Conservation (phyloP, 1,140 invertebrate species). For the Plodia interpunctella region DNA sequence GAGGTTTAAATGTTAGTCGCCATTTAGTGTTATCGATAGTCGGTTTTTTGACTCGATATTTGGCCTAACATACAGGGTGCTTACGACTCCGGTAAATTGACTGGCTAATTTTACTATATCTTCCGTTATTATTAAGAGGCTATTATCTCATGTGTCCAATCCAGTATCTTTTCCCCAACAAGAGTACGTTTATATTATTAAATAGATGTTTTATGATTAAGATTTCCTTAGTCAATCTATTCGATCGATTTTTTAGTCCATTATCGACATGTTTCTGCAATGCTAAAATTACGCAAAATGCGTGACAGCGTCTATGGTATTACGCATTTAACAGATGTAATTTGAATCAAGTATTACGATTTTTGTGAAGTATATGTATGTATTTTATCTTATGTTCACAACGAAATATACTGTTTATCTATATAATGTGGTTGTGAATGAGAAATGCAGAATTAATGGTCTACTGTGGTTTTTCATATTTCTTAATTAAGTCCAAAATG, state of each 20-base stretch:
- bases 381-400: conserved; percentile 36
- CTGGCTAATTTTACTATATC: neutral
- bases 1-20: conserved; percentile 23
- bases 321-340: no score
- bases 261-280: no score
- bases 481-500: conserved; percentile 22
- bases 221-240: no score
- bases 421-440: conserved; percentile 40
- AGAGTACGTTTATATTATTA: neutral
- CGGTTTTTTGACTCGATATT: conserved; percentile 19
- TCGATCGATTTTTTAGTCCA: no score
- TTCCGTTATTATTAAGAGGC: conserved; percentile 4
- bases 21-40: conserved; percentile 18
- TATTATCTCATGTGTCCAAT: neutral
- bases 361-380: neutral
- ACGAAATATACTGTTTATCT: conserved; percentile 31
- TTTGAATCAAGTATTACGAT: neutral
- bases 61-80: conserved; percentile 45
- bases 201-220: neutral
- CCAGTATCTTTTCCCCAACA: neutral
- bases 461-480: conserved; percentile 25
- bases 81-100: conserved; percentile 8
- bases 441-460: conserved; percentile 19
- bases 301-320: no score
- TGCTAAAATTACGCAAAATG: no score